Conservation (phyloP, 92 coral and sea anemone genomes). For the Micromussa lordhowensis region DNA sequence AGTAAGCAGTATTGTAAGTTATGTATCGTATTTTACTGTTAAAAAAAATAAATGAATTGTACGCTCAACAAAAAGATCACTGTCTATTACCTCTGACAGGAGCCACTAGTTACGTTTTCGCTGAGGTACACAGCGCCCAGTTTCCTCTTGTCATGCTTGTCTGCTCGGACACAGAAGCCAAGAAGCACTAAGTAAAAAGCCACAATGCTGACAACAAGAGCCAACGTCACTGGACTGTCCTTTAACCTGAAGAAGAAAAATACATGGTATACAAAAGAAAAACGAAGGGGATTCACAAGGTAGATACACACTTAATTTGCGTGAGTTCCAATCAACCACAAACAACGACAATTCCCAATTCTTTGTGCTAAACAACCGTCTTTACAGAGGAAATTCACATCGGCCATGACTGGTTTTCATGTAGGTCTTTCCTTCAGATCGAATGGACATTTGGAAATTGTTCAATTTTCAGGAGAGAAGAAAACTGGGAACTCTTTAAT, state of each 20-base stretch:
- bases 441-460: no score
- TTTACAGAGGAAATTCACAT: not conserved
- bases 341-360: no score
- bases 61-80: no score
- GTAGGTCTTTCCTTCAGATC: no score
- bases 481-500: no score
- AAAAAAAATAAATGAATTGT: no score
- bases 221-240: conserved; percentile 51
- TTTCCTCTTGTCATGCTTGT: conserved; percentile 66
- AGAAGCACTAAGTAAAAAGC: conserved; percentile 68
- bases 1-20: no score
- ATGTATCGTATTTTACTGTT: no score
- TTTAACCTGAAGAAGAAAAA: conserved; percentile 31
- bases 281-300: no score
- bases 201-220: conserved; percentile 50
- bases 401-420: not conserved
- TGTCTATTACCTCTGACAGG: conserved; percentile 56
- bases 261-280: not conserved
- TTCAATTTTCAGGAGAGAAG: no score
- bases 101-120: conserved; percentile 41
- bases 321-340: no score
- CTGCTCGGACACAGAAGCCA: conserved; percentile 59
- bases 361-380: not conserved
- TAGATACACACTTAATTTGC: no score
- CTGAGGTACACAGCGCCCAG: conserved; percentile 56